Percentiles rank a stretch among this genome's conserved stretches.
phyloP scores from a whole-genome alignment of 1,140 invertebrate species.

The Drosophila orena region DNA sequence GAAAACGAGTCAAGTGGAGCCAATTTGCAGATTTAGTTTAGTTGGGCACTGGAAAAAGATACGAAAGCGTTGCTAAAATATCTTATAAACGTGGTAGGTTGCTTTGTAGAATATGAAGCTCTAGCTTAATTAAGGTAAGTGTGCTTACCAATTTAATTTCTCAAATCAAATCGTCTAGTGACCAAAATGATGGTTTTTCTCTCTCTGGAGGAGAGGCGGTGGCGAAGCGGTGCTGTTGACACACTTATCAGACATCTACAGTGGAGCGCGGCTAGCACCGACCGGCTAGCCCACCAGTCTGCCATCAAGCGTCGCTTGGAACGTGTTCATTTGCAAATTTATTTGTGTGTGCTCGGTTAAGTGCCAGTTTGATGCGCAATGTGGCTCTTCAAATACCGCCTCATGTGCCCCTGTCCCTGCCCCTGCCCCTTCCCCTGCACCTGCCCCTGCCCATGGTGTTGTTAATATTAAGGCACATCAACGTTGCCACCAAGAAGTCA shows the following conservation, averaged over 20 bases:
- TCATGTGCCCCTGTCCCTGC: conserved; percentile 48
- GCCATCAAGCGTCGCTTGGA: conserved; percentile 62
- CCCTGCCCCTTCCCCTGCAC: background rate
- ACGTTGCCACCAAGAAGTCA: conserved; percentile 84
- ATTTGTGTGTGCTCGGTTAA: conserved; percentile 78
- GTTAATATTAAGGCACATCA: conserved; percentile 84
- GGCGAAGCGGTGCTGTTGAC: conserved; percentile 66
- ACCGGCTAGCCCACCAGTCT: background rate
- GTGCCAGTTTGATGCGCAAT: conserved; percentile 83
- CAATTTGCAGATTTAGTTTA: conserved; percentile 80
- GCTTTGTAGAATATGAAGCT: too few relatives aligned
- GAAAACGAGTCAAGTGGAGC: conserved; percentile 68
- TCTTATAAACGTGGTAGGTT: too few relatives aligned
- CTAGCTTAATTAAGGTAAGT: too few relatives aligned
- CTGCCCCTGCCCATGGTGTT: conserved; percentile 56
- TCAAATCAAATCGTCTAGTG: background rate
- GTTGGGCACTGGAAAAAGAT: conserved; percentile 10
- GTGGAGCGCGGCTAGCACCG: conserved; percentile 11
- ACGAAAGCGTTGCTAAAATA: background rate
- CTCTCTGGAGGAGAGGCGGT: conserved; percentile 1
- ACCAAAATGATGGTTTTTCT: background rate
- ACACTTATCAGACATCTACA: conserved; percentile 74
- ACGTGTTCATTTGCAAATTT: conserved; percentile 84
- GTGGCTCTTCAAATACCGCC: conserved; percentile 75
- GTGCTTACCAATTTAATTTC: background rate